Evolutionary conservation across 2,797 vertebrate species (phyloP).

Genomic region (Tapirus indicus): DNA sequence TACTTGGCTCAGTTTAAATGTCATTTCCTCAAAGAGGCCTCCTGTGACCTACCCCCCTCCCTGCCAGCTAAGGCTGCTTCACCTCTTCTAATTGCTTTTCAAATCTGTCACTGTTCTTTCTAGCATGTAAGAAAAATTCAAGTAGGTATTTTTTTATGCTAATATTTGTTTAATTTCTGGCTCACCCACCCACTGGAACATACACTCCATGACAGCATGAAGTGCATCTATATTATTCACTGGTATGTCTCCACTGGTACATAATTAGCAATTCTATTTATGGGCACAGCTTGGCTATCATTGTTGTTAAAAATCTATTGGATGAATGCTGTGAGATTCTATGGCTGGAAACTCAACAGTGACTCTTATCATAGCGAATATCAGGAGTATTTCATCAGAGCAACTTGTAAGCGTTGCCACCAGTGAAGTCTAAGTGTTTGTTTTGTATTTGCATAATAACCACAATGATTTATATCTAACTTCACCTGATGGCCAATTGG

Average conservation of each 20-base stretch:
- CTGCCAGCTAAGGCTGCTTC: neutral
- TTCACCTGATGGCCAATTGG: neutral
- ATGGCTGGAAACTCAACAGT: neutral
- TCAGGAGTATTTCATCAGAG: neutral
- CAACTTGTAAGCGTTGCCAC: neutral
- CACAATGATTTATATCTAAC: neutral
- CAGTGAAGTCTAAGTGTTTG: neutral
- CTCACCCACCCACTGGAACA: neutral
- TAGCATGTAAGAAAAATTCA: neutral
- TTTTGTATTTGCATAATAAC: neutral
- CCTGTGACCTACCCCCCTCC: neutral
- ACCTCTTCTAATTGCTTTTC: slow-evolving; percentile 1
- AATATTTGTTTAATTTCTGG: slow-evolving; percentile 54
- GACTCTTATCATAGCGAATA: neutral
- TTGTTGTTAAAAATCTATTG: slow-evolving; percentile 47
- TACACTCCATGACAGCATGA: neutral
- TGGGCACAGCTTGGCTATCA: neutral
- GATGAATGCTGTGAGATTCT: slow-evolving; percentile 35
- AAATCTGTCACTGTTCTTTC: neutral
- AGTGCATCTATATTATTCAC: neutral
- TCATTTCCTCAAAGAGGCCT: neutral
- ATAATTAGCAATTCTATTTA: slow-evolving; percentile 54
- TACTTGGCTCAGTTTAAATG: neutral
- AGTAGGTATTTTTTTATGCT: neutral
- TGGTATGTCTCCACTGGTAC: neutral